Base-by-base conservation (phyloP, 2,888 invertebrate species). In the Macrosiphum euphorbiae region DNA sequence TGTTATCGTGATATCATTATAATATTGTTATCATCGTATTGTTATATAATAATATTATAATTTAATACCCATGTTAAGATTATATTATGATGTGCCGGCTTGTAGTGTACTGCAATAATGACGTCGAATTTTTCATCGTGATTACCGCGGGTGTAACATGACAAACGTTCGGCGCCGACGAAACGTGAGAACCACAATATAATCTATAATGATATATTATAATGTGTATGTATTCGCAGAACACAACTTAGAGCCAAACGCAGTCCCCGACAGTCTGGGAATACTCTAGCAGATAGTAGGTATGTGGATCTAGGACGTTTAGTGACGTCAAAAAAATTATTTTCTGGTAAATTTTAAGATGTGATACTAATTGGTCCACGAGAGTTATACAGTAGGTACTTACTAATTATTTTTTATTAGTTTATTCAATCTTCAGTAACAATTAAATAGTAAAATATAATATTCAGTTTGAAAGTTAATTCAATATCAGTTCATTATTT, bases 91-190 rank as follows among this genome's bases (percentile, higher is more conserved):
- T 35, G 78, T 78, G 78, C 78, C 78, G 78, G 35, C 78, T 20
- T 78, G 35, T 78, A 35, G 20, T 35, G 78, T 35, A 61, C 44
- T 8, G 78, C 78, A 16, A 35, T 78, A 78, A 78, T 35, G 35
- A 85, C 11, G 44, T 85, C 44, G 85, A 85, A 44, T 85, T 26
- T 26, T 44, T 20, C 26, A 28, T 85, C 85, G 85, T 85, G 85
- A 85, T 85, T 89, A 89, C 89, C 89, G 89, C 89, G 89, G 89
- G 89, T 89, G 89, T 61, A 61, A 89, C 89, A 89, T 61, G 89
- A 89, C 89, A 89, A 89, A 89, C 89, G 89, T 58, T 89, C 44
- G 89, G 28, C n/a, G 61, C 61, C 89, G 89, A n/a, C 61, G 61
- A 61, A 89, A 89, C 89, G 89, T 89, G 89, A 89, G 61, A 89